Percentiles rank a stretch among this genome's conserved stretches.
Conservation (phyloP, 2,797 vertebrate species). For the Acanthurus tractus region DNA sequence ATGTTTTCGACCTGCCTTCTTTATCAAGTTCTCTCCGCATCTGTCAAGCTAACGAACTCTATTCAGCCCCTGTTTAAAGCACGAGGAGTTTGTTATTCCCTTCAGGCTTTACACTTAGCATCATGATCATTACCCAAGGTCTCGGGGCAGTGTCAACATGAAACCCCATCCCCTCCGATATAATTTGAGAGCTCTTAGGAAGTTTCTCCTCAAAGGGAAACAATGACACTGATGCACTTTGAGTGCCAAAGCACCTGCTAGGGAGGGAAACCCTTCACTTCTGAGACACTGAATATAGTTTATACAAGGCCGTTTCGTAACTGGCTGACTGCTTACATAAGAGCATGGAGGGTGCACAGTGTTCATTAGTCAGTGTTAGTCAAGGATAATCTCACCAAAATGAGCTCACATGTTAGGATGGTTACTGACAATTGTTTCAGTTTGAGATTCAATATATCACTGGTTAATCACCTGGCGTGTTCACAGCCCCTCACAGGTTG, state of each 20-base stretch:
- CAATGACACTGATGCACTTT: slow-evolving; percentile 68
- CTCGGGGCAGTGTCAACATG: slow-evolving; percentile 72
- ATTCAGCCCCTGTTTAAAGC: slow-evolving; percentile 64
- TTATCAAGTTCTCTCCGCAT: slow-evolving; percentile 72
- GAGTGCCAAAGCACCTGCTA: slow-evolving; percentile 67
- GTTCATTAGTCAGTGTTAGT: slow-evolving; percentile 4
- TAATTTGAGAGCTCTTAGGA: slow-evolving; percentile 75
- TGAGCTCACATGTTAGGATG: background rate
- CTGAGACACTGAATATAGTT: slow-evolving; percentile 38
- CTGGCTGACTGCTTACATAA: slow-evolving; percentile 47
- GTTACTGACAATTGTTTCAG: background rate
- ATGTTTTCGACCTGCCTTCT: slow-evolving; percentile 79
- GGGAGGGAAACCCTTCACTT: slow-evolving; percentile 67
- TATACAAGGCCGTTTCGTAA: slow-evolving; percentile 41
- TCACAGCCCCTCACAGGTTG: background rate
- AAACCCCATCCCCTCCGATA: slow-evolving; percentile 66
- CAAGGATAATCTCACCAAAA: slow-evolving; percentile 15
- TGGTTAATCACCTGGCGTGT: too few relatives aligned
- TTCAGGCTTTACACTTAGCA: slow-evolving; percentile 67
- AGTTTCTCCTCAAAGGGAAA: slow-evolving; percentile 75
- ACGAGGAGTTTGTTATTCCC: slow-evolving; percentile 69
- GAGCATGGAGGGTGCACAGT: background rate
- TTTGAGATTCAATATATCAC: background rate
- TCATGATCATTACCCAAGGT: slow-evolving; percentile 77
- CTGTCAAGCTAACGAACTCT: slow-evolving; percentile 70